Percentiles rank a stretch among this genome's conserved stretches.
These are phyloP conservation scores for Lynx canadensis DNA, from an alignment of 2,113 vertebrate genomes.

Conservation along the genomic window DNA sequence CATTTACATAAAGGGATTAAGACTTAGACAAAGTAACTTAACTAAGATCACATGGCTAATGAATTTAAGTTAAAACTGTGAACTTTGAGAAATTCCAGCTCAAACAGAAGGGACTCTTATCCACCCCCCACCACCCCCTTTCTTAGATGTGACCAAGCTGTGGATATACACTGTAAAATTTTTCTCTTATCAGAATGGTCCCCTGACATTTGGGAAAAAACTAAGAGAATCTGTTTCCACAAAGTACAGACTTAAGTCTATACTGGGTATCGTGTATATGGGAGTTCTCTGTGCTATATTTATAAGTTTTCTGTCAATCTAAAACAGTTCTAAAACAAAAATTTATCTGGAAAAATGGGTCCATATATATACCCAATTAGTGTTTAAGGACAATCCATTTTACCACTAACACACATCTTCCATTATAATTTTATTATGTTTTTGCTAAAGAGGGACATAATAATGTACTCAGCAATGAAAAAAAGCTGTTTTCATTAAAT, in stretches of 20 bases:
- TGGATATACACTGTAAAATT: background rate
- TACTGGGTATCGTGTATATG: background rate
- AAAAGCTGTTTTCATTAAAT: background rate
- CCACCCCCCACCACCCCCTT: too few species aligned
- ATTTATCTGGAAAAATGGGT: background rate
- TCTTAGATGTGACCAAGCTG: background rate
- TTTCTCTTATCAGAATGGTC: background rate
- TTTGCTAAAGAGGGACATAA: background rate
- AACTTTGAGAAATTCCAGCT: background rate
- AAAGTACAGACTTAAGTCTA: background rate
- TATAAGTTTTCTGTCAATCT: background rate
- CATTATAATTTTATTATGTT: background rate
- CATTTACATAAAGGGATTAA: background rate
- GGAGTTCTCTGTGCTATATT: background rate
- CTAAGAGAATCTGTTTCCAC: background rate
- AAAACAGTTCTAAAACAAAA: conserved; percentile 12
- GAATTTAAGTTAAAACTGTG: background rate
- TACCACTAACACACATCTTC: background rate
- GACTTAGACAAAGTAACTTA: background rate
- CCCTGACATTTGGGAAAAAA: background rate
- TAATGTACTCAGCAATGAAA: background rate
- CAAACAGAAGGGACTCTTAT: background rate
- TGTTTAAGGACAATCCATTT: background rate
- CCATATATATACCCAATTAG: too few species aligned
- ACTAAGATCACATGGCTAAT: background rate